Conservation (phyloP, 1,140 invertebrate genomes). For the Lasioglossum baleicum region DNA sequence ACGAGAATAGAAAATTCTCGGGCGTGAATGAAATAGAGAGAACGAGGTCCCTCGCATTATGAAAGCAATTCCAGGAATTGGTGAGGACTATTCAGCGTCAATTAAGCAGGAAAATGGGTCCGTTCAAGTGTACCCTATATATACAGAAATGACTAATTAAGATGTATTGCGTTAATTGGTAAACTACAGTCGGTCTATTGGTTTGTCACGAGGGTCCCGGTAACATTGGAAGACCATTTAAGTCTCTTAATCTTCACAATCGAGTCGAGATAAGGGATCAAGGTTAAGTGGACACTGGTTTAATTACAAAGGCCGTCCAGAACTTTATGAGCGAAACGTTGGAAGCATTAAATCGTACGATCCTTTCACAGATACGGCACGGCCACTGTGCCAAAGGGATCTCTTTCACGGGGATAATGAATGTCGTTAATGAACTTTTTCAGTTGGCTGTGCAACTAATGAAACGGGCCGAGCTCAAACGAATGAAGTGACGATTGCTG, state of each 20-base stretch:
- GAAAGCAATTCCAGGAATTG: too few species aligned
- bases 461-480: not conserved
- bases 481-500: not conserved
- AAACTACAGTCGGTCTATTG: too few species aligned
- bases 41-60: too few species aligned
- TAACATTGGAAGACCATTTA: not conserved
- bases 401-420: not conserved
- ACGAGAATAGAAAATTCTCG: too few species aligned
- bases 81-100: too few species aligned
- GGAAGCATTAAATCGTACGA: not conserved
- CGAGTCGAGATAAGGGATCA: slow-evolving; percentile 18
- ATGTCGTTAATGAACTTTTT: not conserved
- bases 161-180: too few species aligned
- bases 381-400: not conserved
- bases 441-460: not conserved
- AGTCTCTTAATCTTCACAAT: slow-evolving; percentile 22
- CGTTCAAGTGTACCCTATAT: too few species aligned
- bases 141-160: too few species aligned
- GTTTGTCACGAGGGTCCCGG: too few species aligned
- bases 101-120: too few species aligned
- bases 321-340: not conserved
- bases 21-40: too few species aligned
- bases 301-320: slow-evolving; percentile 19
- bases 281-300: slow-evolving; percentile 22
- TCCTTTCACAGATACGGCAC: not conserved